Conservation (phyloP, 2,113 vertebrate species). For the Clarias batrachus region DNA sequence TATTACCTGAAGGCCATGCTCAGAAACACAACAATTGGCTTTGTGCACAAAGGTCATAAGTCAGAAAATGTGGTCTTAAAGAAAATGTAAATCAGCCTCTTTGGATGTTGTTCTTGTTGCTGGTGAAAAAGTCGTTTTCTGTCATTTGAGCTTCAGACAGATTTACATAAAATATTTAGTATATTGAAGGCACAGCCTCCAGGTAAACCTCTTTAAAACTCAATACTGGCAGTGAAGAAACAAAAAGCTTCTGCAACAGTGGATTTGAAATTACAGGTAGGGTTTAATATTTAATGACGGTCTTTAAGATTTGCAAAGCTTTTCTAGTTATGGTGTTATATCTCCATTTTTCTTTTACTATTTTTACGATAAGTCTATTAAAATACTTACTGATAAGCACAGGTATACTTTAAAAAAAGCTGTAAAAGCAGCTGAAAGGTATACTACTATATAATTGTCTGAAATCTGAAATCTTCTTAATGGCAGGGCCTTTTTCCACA, state of each 20-base stretch:
- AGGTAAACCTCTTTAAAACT: background rate
- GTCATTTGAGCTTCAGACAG: background rate
- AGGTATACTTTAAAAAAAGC: background rate
- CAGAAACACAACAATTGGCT: no score
- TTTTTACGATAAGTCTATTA: background rate
- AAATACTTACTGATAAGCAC: background rate
- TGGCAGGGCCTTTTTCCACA: no score
- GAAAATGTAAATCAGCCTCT: background rate
- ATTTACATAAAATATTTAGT: background rate
- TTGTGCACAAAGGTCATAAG: no score
- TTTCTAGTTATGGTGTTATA: background rate
- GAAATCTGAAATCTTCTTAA: background rate
- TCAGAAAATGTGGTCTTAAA: no score
- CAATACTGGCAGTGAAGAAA: background rate
- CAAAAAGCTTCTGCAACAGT: background rate
- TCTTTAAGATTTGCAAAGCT: background rate
- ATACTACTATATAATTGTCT: background rate
- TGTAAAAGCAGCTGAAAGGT: no score
- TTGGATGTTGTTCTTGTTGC: background rate
- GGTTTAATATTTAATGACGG: background rate
- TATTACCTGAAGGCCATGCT: background rate
- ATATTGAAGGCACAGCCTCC: no score
- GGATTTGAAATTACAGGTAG: background rate
- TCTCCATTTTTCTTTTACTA: background rate
- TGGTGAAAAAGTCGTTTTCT: background rate